These are phyloP conservation scores for Fringilla coelebs DNA, from an alignment of 2,797 vertebrate species.

Conservation along the genomic window DNA sequence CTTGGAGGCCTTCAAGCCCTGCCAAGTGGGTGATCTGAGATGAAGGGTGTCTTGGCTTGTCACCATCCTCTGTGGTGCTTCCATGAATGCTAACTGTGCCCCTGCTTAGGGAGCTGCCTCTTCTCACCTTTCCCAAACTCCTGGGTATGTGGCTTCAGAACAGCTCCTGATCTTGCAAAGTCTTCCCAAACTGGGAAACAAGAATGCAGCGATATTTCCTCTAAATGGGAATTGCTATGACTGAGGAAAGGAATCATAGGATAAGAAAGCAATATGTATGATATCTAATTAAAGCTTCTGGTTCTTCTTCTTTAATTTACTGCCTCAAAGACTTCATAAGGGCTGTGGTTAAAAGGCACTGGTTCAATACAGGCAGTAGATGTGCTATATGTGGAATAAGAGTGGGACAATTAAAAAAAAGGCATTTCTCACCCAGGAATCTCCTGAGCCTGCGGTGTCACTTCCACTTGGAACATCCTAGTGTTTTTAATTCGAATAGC, in stretches of 20 bases:
- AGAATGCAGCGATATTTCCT: not conserved
- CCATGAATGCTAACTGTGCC: not conserved
- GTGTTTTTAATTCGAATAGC: not conserved
- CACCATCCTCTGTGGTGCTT: not conserved
- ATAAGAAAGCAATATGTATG: not conserved
- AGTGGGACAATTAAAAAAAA: not conserved
- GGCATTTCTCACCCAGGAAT: not conserved
- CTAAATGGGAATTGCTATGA: not conserved
- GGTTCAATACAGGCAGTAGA: not conserved
- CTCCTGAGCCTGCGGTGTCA: not conserved
- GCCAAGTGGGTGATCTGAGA: not conserved
- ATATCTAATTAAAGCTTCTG: not conserved
- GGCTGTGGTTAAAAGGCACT: not conserved
- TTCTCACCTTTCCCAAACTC: not conserved
- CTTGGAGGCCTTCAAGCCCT: not conserved
- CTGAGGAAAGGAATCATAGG: not conserved
- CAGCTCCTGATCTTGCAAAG: not conserved
- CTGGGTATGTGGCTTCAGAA: not conserved
- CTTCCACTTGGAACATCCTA: not conserved
- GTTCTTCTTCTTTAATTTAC: not conserved
- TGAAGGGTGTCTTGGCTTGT: not conserved
- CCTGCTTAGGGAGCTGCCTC: not conserved
- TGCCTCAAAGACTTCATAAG: not conserved
- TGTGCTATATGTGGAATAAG: not conserved
- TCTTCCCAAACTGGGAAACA: not conserved